Evolutionary conservation across 2,888 invertebrate species (phyloP).

Genomic region (Rhagophthalmus giganteus): DNA sequence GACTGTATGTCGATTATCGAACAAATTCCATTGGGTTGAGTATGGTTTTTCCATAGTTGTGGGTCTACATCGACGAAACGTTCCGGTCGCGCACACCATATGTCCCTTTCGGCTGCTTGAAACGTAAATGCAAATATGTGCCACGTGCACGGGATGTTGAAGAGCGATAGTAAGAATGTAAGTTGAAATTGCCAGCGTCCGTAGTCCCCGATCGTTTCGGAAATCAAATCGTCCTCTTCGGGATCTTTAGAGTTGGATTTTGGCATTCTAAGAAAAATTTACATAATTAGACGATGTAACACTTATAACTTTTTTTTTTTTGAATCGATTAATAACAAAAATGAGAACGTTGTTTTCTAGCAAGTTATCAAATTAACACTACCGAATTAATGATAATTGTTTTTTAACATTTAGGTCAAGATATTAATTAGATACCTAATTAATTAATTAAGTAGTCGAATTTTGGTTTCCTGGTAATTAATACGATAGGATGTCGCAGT

Average conservation of each 20-base stretch:
- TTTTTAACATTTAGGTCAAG: too few species aligned
- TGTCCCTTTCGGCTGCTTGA: slow-evolving; percentile 67
- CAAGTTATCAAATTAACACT: too few species aligned
- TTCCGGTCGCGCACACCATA: slow-evolving; percentile 70
- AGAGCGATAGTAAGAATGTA: slow-evolving; percentile 73
- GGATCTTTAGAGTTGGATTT: slow-evolving; percentile 23
- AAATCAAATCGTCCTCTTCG: slow-evolving; percentile 65
- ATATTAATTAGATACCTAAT: too few species aligned
- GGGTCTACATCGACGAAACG: slow-evolving; percentile 60
- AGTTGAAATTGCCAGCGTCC: slow-evolving; percentile 77
- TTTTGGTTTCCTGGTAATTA: too few species aligned
- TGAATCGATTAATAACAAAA: too few species aligned
- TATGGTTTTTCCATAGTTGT: slow-evolving; percentile 68
- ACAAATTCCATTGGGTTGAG: slow-evolving; percentile 64
- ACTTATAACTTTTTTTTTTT: too few species aligned
- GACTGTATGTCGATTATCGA: slow-evolving; percentile 59
- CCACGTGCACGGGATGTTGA: slow-evolving; percentile 80
- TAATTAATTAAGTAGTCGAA: too few species aligned
- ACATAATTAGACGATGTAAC: not conserved
- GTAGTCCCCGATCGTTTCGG: slow-evolving; percentile 71
- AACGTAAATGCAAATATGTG: slow-evolving; percentile 79
- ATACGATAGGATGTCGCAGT: too few species aligned
- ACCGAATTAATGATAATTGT: too few species aligned
- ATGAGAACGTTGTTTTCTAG: too few species aligned
- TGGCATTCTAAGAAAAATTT: slow-evolving; percentile 25